Conservation (phyloP, 2,797 vertebrate species). For the Buceros bicornis region DNA sequence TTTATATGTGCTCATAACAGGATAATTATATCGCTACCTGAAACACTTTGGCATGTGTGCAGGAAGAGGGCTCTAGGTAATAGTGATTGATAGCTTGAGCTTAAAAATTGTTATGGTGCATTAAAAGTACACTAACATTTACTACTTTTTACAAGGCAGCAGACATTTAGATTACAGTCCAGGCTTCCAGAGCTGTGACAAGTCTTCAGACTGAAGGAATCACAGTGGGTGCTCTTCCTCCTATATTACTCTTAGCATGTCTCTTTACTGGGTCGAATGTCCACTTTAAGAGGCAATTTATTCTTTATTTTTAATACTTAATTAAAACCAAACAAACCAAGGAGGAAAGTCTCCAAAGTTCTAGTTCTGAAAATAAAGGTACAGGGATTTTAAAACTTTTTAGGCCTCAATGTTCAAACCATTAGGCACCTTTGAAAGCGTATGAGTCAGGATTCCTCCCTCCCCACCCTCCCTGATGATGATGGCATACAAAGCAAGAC, state of each 20-base stretch:
- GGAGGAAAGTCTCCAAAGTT: neutral
- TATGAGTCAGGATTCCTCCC: constrained; percentile 21
- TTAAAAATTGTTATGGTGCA: constrained; percentile 66
- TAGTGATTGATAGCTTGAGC: constrained; percentile 56
- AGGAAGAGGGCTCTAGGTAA: constrained; percentile 11
- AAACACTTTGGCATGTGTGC: neutral
- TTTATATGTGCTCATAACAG: constrained; percentile 61
- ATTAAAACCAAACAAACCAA: neutral
- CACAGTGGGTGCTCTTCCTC: neutral
- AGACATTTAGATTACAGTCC: constrained; percentile 38
- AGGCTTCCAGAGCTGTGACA: neutral
- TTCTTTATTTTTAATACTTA: neutral
- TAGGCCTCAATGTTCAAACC: neutral
- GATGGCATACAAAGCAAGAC: constrained; percentile 16
- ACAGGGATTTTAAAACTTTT: neutral
- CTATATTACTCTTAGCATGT: fast-evolving
- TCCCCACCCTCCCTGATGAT: neutral
- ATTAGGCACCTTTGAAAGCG: neutral
- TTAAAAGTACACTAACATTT: constrained; percentile 64
- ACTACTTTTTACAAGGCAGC: constrained; percentile 51
- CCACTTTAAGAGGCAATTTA: neutral
- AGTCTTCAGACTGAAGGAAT: neutral
- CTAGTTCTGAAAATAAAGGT: neutral
- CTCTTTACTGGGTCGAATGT: neutral
- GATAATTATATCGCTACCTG: constrained; percentile 65